These are phyloP conservation scores for Caenorhabditis zanzibari DNA, from an alignment of 2,888 invertebrate species.

Conservation along the genomic window DNA sequence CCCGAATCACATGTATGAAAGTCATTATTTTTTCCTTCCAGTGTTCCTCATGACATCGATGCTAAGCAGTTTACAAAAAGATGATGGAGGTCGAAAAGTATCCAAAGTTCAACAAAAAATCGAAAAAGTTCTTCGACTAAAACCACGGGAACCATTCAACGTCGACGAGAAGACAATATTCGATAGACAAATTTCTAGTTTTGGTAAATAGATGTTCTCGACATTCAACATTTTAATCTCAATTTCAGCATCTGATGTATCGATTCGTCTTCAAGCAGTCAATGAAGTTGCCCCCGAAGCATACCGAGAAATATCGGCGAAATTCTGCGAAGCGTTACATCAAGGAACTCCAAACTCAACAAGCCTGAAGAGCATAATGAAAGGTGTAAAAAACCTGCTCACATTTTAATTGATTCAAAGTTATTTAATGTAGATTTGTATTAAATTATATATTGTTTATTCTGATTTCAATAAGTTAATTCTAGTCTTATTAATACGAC, in stretches of 20 bases:
- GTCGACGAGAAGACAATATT: constrained; percentile 39
- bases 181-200: constrained; percentile 46
- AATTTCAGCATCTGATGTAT: constrained; percentile 40
- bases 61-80: constrained; percentile 34
- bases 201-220: constrained; percentile 17
- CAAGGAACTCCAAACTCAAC: constrained; percentile 43
- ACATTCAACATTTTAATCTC: neutral
- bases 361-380: constrained; percentile 44
- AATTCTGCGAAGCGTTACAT: constrained; percentile 59
- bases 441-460: constrained; percentile 7
- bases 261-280: constrained; percentile 53
- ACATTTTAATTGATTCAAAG: constrained; percentile 26
- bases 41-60: constrained; percentile 54
- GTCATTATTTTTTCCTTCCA: constrained; percentile 17
- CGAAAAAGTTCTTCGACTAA: constrained; percentile 59
- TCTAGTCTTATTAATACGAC: neutral
- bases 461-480: constrained; percentile 19
- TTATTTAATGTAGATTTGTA: constrained; percentile 9
- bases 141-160: constrained; percentile 44
- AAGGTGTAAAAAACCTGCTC: constrained; percentile 45
- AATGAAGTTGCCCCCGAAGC: constrained; percentile 53
- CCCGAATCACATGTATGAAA: no score
- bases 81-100: constrained; percentile 48
- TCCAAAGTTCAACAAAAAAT: constrained; percentile 58
- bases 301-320: constrained; percentile 50